phyloP scores from a whole-genome alignment of 2,888 invertebrate genomes.

The Caenorhabditis virilis region DNA sequence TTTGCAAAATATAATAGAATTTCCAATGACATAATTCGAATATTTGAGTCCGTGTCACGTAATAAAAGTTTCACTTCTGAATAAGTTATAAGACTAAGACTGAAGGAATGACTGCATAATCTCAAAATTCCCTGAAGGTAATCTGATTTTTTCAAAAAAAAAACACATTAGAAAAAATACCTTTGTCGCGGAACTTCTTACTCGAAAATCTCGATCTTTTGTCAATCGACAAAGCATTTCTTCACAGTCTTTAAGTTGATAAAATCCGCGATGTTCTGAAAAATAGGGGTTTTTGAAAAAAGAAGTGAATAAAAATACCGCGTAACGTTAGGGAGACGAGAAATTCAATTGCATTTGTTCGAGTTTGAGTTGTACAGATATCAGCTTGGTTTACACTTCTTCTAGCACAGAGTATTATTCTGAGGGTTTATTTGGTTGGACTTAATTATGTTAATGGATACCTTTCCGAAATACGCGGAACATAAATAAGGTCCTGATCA shows the following conservation, averaged over 20 bases:
- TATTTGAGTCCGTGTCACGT: slow-evolving; percentile 35
- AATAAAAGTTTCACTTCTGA: slow-evolving; percentile 25
- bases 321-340: slow-evolving; percentile 4
- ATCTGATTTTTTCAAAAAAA: no score
- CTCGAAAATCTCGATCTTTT: slow-evolving; percentile 46
- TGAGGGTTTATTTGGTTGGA: slow-evolving; percentile 4
- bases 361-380: slow-evolving; percentile 3
- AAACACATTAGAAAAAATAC: no score
- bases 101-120: not conserved
- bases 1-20: slow-evolving; percentile 32
- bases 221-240: slow-evolving; percentile 10
- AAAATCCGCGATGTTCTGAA: no score
- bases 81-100: slow-evolving; percentile 10
- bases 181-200: slow-evolving; percentile 41
- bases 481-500: not conserved
- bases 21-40: slow-evolving; percentile 44
- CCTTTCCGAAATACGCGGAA: slow-evolving; percentile 16
- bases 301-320: not conserved
- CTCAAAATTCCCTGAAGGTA: slow-evolving; percentile 7
- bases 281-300: slow-evolving; percentile 2
- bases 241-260: no score
- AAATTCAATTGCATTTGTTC: slow-evolving; percentile 15
- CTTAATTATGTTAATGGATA: not conserved
- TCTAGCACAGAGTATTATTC: slow-evolving; percentile 11
- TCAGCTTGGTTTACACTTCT: slow-evolving; percentile 9